Conservation (phyloP, 2,888 invertebrate species). For the Oithona nana region DNA sequence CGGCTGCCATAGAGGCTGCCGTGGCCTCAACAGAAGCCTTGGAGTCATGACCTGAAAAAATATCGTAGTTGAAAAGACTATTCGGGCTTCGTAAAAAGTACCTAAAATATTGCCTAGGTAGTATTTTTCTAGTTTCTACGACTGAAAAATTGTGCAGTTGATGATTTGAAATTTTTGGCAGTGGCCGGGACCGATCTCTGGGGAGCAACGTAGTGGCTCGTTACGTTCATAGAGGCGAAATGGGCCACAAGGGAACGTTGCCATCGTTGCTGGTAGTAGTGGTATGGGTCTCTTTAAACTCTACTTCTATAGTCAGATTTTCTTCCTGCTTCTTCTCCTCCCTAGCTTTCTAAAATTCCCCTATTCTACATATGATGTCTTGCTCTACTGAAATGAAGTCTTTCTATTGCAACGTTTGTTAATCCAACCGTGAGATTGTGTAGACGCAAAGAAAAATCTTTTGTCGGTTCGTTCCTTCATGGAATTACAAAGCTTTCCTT, state of each 20-base stretch:
- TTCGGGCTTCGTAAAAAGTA: too few species aligned
- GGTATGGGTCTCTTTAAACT: background rate
- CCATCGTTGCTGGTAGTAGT: too few species aligned
- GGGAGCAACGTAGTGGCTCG: background rate
- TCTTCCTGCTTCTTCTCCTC: background rate
- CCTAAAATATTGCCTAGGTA: too few species aligned
- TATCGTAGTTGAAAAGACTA: too few species aligned
- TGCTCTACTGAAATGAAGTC: background rate
- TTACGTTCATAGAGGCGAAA: background rate
- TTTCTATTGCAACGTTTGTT: background rate
- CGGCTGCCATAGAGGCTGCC: slow-evolving; percentile 22
- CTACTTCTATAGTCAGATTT: background rate
- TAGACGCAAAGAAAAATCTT: too few species aligned
- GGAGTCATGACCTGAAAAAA: too few species aligned
- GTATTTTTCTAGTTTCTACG: too few species aligned
- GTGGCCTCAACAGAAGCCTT: too few species aligned
- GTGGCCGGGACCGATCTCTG: background rate
- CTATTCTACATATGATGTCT: background rate
- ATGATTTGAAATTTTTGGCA: background rate
- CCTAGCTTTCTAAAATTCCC: background rate
- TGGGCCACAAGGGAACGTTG: background rate
- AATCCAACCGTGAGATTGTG: background rate
- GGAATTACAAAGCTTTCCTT: too few species aligned
- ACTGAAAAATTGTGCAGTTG: too few species aligned
- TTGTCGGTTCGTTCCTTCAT: too few species aligned